Percentiles rank a stretch among this genome's conserved stretches.
Conservation (phyloP, 2,113 vertebrate genomes). For the Centropus unirufus region DNA sequence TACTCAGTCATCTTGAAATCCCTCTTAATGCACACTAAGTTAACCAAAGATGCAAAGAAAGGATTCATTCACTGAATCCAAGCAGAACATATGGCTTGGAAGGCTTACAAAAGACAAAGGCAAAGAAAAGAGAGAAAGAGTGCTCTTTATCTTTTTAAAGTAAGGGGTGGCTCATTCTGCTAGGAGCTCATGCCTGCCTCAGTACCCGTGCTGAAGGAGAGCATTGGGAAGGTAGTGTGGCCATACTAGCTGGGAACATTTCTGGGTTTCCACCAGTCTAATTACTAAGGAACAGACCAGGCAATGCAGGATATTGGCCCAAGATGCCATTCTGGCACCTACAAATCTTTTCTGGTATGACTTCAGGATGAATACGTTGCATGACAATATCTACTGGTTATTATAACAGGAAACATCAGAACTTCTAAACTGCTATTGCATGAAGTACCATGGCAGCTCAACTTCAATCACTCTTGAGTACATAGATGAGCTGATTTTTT, state of each 20-base stretch:
- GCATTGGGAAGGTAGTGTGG: not conserved
- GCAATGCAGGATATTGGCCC: not conserved
- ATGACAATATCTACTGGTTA: not conserved
- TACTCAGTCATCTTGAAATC: conserved; percentile 39
- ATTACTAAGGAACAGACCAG: not conserved
- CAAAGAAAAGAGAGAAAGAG: not conserved
- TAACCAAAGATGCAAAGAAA: conserved; percentile 9
- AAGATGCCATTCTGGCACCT: not conserved
- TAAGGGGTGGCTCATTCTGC: not conserved
- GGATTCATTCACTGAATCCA: not conserved
- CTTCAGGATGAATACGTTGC: not conserved
- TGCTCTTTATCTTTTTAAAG: not conserved
- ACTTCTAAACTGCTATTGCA: not conserved
- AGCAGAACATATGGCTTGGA: not conserved
- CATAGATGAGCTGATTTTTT: not conserved
- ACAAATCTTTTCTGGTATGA: not conserved
- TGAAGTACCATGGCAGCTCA: not conserved
- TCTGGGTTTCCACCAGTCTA: not conserved
- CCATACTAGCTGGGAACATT: not conserved
- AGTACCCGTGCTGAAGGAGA: not conserved
- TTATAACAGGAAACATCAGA: not conserved
- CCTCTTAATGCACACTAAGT: not conserved
- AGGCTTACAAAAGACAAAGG: not conserved
- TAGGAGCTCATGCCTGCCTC: not conserved
- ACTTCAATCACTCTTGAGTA: not conserved